A percentile compares a stretch with the other conserved stretches of the same genome.
Conservation (phyloP, 1,140 invertebrate genomes). For the Brachystomella parvula region DNA sequence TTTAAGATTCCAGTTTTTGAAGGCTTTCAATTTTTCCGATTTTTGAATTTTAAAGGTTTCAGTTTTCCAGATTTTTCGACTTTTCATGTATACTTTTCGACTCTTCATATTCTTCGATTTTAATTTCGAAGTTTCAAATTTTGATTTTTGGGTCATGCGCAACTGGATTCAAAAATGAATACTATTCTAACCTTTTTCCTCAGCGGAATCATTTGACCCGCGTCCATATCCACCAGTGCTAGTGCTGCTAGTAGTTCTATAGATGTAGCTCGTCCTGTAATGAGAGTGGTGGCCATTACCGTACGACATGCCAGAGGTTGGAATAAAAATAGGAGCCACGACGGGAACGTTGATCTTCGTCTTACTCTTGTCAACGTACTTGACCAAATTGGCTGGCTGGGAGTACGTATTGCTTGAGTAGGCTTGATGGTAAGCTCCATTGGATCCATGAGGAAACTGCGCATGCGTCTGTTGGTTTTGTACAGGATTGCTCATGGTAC, state of each 20-base stretch:
- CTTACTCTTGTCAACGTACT: neutral
- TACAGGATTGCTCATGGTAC: neutral
- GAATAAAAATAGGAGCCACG: neutral
- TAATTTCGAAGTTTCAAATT: slow-evolving; percentile 2
- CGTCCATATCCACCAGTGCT: neutral
- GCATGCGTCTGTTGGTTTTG: neutral
- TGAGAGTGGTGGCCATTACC: neutral
- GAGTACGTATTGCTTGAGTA: neutral
- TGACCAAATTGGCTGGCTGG: neutral
- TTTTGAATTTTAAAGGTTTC: too few relatives aligned
- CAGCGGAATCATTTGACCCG: neutral
- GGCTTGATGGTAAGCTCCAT: neutral
- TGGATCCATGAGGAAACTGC: neutral
- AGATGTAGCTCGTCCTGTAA: neutral
- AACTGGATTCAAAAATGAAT: neutral
- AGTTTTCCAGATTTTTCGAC: too few relatives aligned
- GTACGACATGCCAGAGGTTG: neutral
- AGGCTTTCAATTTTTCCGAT: too few relatives aligned
- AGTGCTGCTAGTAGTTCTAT: neutral
- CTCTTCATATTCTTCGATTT: too few relatives aligned
- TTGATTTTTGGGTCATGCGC: neutral
- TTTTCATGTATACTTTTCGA: too few relatives aligned
- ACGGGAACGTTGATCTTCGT: slow-evolving; percentile 7
- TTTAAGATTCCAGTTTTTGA: too few relatives aligned
- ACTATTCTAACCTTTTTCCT: neutral